A percentile compares a stretch with the other conserved stretches of the same genome.
phyloP scores from a whole-genome alignment of 2,888 invertebrate species.

The Drosophila helvetica region DNA sequence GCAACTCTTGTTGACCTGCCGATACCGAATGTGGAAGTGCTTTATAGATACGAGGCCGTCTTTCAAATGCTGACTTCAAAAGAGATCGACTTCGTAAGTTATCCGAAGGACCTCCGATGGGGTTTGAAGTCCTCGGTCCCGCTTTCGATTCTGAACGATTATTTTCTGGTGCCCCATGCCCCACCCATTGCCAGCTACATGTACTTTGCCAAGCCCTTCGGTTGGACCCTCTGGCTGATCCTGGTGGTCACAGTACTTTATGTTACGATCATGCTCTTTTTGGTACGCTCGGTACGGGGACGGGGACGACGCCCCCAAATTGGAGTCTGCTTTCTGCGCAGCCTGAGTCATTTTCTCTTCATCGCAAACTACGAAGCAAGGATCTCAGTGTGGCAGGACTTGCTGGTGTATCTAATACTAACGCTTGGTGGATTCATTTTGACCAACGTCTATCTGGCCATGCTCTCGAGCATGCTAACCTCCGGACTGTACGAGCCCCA shows the following conservation, averaged over 20 bases:
- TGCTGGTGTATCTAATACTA: conserved; percentile 8
- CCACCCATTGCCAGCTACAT: conserved; percentile 30
- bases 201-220: conserved; percentile 31
- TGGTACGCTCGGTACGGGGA: not conserved
- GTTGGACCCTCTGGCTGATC: conserved; percentile 24
- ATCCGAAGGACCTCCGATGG: not conserved
- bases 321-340: conserved; percentile 18
- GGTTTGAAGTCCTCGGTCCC: conserved; percentile 3
- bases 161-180: conserved; percentile 20
- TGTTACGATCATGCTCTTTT: conserved; percentile 21
- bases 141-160: conserved; percentile 10
- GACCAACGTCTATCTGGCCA: conserved; percentile 35
- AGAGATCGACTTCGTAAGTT: conserved; percentile 22
- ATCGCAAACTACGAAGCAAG: not conserved
- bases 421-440: conserved; percentile 23
- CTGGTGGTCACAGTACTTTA: conserved; percentile 7
- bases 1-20: conserved; percentile 2
- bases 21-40: rapidly evolving
- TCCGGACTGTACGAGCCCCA: conserved; percentile 28
- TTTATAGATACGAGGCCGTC: not conserved
- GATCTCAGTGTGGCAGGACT: conserved; percentile 8
- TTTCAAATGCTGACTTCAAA: rapidly evolving
- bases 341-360: conserved; percentile 29
- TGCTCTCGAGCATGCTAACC: conserved; percentile 37
- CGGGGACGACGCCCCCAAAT: not conserved